Conservation (phyloP, 2,113 vertebrate species). For the Thomomys bottae region DNA sequence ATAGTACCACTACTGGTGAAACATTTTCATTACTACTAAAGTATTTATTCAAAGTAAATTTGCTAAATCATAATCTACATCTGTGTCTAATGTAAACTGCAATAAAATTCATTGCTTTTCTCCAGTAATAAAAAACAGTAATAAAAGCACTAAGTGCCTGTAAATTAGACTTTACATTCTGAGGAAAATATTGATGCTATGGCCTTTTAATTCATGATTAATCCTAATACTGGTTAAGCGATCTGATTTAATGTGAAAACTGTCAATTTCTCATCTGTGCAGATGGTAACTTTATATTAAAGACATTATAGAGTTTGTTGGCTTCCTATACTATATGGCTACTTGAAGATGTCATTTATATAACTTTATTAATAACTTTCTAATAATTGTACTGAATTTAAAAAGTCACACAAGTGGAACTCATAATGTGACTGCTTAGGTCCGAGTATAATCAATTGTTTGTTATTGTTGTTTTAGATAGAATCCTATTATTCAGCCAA, state of each 20-base stretch:
- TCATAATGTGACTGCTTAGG: background rate
- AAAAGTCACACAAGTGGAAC: constrained; percentile 19
- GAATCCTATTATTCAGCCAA: too few relatives aligned
- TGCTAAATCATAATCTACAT: constrained; percentile 51
- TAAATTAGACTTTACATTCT: constrained; percentile 47
- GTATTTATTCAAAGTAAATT: constrained; percentile 54
- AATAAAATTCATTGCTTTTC: constrained; percentile 64
- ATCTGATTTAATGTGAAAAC: constrained; percentile 50
- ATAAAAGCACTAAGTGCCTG: constrained; percentile 30
- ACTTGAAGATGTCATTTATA: constrained; percentile 39
- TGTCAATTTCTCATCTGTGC: constrained; percentile 51
- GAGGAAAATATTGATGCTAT: constrained; percentile 41
- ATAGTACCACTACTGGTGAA: background rate
- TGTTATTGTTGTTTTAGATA: too few relatives aligned
- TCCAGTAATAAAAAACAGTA: constrained; percentile 46
- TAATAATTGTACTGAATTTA: background rate
- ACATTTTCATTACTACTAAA: background rate
- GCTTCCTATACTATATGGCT: background rate
- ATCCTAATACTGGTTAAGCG: constrained; percentile 48
- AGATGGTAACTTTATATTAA: background rate
- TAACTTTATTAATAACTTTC: constrained; percentile 53
- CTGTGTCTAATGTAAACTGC: constrained; percentile 58
- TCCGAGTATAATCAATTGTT: background rate
- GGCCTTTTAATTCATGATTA: constrained; percentile 44
- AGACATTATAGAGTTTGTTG: background rate